These are phyloP conservation scores for Drosophila jambulina DNA, from an alignment of 1,140 invertebrate species.

Conservation along the genomic window DNA sequence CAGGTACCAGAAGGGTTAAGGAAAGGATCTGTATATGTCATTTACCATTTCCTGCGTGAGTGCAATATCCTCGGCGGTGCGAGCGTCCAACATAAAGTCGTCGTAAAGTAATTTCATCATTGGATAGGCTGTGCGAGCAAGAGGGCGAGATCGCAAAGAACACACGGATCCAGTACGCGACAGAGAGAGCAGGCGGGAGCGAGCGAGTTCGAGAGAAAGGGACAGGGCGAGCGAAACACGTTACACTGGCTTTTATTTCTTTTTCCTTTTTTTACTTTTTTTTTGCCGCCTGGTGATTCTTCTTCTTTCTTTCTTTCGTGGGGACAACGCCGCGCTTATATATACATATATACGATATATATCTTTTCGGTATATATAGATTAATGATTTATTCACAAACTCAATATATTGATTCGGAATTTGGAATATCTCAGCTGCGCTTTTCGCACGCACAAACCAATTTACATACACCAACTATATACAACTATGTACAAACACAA, in stretches of 20 bases:
- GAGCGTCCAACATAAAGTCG: conserved; percentile 81
- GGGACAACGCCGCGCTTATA: conserved; percentile 18
- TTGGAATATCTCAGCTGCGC: conserved; percentile 62
- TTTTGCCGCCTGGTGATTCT: conserved; percentile 38
- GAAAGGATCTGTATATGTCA: conserved; percentile 6
- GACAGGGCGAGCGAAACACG: conserved; percentile 58
- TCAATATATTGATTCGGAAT: conserved; percentile 66
- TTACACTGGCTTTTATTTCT: conserved; percentile 62
- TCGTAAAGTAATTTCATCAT: conserved; percentile 85
- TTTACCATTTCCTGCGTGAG: conserved; percentile 85
- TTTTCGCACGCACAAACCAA: conserved; percentile 56
- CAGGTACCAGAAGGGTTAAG: conserved; percentile 2
- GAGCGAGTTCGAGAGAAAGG: conserved; percentile 24
- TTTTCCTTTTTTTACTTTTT: conserved; percentile 11
- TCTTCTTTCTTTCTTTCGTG: conserved; percentile 38
- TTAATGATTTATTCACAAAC: conserved; percentile 71
- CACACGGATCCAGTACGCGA: conserved; percentile 53
- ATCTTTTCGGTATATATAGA: conserved; percentile 25
- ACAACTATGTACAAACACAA: conserved; percentile 36
- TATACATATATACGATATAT: conserved; percentile 30
- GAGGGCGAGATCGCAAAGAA: conserved; percentile 48
- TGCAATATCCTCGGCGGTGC: conserved; percentile 79
- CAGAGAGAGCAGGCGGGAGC: conserved; percentile 27
- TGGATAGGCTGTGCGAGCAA: conserved; percentile 47
- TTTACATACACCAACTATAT: conserved; percentile 49